Base-by-base conservation (phyloP, 2,888 invertebrate species). In the Spicauda simplicius region DNA sequence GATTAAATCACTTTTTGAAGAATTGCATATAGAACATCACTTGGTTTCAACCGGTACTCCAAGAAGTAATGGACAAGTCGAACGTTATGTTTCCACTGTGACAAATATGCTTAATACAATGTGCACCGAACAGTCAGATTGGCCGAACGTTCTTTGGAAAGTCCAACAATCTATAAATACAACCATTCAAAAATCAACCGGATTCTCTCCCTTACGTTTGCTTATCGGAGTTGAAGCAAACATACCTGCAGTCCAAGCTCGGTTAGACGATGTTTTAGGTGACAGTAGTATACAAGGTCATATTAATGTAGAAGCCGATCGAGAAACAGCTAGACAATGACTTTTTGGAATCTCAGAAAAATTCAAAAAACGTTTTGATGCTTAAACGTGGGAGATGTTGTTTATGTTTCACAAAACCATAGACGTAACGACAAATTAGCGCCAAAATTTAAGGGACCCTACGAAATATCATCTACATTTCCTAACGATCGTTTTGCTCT, bases 161-260 rank as follows among this genome's bases (percentile, higher is more conserved):
- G 72, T 74, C 1, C 77, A 78, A 45, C 73, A 70, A 14, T 73
- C 75, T 0, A 33, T 77, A 3, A 78, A n/a, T n/a, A n/a, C n/a
- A n/a, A n/a, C n/a, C n/a, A n/a, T n/a, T n/a, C n/a, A n/a, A n/a
- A n/a, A n/a, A 54, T 69, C 71, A 0, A 77, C 75, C 0, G 75
- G 77, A 2, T 76, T 76, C 55, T 60, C 75, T 0, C 75, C 74
- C n/a, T 11, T 73, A 6, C 54, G 70, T 0, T 63, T 76, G 19
- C 16, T 76, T 16, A 69, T 73, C 1, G 73, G 71, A 16, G 2
- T 50, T 18, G 55, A 73, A n/a, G 64, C 66, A 25, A 73, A 72
- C 33, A 72, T 74, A 3, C 74, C 71, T 25, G 0, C 25, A 5
- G 14, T 54, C 14, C 68, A 68, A 30, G 30, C 57, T 30, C 57